phyloP scores from a whole-genome alignment of 2,888 invertebrate genomes.

The Pseudanteris insignis region DNA sequence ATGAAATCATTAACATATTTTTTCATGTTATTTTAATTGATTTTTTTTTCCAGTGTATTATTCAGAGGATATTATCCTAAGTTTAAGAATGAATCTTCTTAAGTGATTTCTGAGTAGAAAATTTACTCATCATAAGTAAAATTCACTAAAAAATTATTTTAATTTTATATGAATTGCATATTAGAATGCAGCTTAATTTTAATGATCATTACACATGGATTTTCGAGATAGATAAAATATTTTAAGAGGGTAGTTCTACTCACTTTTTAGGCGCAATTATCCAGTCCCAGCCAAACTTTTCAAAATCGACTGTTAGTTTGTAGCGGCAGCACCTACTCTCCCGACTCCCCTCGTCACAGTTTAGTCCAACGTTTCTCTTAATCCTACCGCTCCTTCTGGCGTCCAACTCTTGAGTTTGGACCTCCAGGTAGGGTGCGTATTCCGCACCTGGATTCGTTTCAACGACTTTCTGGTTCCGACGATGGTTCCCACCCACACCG shows the following conservation, averaged over 20 bases:
- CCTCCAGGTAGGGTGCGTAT: constrained; percentile 72
- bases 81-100: too few species aligned
- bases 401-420: constrained; percentile 69
- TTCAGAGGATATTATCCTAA: too few species aligned
- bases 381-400: constrained; percentile 72
- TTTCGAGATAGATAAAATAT: too few species aligned
- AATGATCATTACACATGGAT: neutral
- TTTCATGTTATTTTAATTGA: too few species aligned
- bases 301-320: constrained; percentile 92
- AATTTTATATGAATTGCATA: too few species aligned
- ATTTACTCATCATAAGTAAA: too few species aligned
- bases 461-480: constrained; percentile 70
- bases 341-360: constrained; percentile 82
- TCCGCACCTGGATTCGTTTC: constrained; percentile 74
- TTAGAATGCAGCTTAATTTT: too few species aligned
- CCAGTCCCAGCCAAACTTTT: constrained; percentile 97
- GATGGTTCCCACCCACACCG: constrained; percentile 68
- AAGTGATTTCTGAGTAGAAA: too few species aligned
- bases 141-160: too few species aligned
- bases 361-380: constrained; percentile 81
- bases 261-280: constrained; percentile 90
- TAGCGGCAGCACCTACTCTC: constrained; percentile 93
- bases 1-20: too few species aligned
- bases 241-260: constrained; percentile 46
- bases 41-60: too few species aligned